phyloP scores from a whole-genome alignment of 1,140 invertebrate species.

The Dermatophagoides farinae region DNA sequence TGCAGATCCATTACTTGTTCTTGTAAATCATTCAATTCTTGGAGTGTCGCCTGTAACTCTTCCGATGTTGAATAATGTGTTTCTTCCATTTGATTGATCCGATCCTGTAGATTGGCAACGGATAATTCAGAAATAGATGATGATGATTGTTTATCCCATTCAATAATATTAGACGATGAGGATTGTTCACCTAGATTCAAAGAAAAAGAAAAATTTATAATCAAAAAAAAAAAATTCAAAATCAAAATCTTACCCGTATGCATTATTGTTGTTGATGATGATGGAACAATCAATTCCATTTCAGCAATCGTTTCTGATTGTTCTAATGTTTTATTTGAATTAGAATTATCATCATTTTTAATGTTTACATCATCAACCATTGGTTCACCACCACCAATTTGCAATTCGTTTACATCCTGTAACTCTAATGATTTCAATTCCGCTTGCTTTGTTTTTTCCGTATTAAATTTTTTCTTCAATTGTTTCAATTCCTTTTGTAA shows the following conservation, averaged over 20 bases:
- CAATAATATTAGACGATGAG: conserved; percentile 37
- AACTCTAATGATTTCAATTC: not conserved
- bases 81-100: conserved; percentile 73
- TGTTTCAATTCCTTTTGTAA: conserved; percentile 24
- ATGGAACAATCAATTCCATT: too few species aligned
- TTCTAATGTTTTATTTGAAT: not conserved
- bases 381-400: not conserved
- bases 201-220: not conserved
- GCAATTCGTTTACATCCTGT: not conserved
- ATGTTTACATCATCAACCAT: not conserved
- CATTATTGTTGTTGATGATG: too few species aligned
- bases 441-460: not conserved
- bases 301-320: not conserved
- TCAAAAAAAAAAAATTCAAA: not conserved
- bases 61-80: conserved; percentile 77
- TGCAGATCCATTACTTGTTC: conserved; percentile 62
- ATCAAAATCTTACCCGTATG: not conserved
- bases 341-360: not conserved
- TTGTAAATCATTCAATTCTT: conserved; percentile 68
- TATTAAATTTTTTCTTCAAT: conserved; percentile 19
- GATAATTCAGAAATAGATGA: conserved; percentile 67
- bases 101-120: conserved; percentile 72
- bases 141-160: conserved; percentile 68
- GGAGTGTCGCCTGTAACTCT: conserved; percentile 77
- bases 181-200: not conserved